These are phyloP conservation scores for Pandemis cinnamomeana DNA, from an alignment of 2,888 invertebrate genomes.

Conservation along the genomic window DNA sequence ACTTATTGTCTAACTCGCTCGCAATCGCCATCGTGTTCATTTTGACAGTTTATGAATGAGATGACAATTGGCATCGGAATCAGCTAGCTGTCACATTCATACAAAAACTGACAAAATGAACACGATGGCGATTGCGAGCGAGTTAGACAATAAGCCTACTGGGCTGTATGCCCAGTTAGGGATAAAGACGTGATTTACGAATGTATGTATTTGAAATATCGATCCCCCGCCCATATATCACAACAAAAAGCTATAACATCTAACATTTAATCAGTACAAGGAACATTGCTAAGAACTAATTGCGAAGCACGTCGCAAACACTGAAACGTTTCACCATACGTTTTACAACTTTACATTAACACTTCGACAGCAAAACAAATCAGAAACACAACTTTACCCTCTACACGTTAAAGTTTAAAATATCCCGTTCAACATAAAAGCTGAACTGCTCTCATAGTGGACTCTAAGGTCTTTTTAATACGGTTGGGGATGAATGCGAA, in stretches of 20 bases:
- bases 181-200: too few relatives aligned
- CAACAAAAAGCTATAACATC: constrained; percentile 29
- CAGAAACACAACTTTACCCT: constrained; percentile 18
- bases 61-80: too few relatives aligned
- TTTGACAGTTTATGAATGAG: too few relatives aligned
- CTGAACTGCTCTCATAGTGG: neutral
- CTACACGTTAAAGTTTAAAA: constrained; percentile 46
- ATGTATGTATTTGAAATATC: too few relatives aligned
- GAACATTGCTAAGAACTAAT: constrained; percentile 60
- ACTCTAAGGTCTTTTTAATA: neutral
- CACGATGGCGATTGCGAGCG: too few relatives aligned
- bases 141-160: too few relatives aligned
- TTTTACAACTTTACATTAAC: constrained; percentile 32
- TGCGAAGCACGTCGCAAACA: constrained; percentile 67
- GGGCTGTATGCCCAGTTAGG: too few relatives aligned
- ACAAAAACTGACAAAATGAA: too few relatives aligned
- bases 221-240: constrained; percentile 16
- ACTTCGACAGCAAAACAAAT: neutral
- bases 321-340: constrained; percentile 58
- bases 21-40: too few relatives aligned
- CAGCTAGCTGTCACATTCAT: too few relatives aligned
- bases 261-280: constrained; percentile 37
- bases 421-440: constrained; percentile 13
- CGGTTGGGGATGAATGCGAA: neutral
- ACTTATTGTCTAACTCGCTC: too few relatives aligned